Conservation (phyloP, 2,797 vertebrate genomes). For the Scomberomorus guttatus region DNA sequence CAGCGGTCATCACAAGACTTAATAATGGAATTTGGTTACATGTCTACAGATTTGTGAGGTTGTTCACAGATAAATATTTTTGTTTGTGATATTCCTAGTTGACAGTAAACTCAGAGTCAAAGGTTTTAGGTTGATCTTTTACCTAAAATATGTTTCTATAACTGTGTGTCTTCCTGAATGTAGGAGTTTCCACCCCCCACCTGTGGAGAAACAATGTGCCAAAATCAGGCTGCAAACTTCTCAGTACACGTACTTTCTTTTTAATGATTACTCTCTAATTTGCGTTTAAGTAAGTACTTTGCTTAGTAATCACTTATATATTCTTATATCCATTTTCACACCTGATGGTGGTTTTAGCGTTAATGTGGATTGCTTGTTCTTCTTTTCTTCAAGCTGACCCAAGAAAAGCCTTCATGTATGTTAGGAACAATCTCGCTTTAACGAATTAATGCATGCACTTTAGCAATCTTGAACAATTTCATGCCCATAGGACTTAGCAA, state of each 20-base stretch:
- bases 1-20: not conserved
- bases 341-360: not conserved
- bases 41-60: not conserved
- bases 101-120: not conserved
- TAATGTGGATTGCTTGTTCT: conserved; percentile 21
- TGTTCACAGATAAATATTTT: not conserved
- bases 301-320: not conserved
- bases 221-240: not conserved
- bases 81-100: not conserved
- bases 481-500: conserved; percentile 71
- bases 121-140: not conserved
- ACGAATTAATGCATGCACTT: conserved; percentile 72
- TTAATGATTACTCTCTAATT: not conserved
- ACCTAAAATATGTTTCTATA: not conserved
- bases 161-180: not conserved
- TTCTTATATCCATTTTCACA: conserved; percentile 12
- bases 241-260: not conserved
- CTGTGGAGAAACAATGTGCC: not conserved
- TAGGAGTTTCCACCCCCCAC: not conserved
- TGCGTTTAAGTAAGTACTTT: conserved; percentile 12
- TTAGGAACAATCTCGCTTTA: conserved; percentile 60
- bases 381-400: conserved; percentile 68
- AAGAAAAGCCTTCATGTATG: conserved; percentile 55
- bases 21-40: not conserved
- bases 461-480: conserved; percentile 78